A percentile compares a stretch with the other conserved stretches of the same genome.
Conservation (phyloP, 1,140 invertebrate genomes). For the Ceratosolen fusciceps region DNA sequence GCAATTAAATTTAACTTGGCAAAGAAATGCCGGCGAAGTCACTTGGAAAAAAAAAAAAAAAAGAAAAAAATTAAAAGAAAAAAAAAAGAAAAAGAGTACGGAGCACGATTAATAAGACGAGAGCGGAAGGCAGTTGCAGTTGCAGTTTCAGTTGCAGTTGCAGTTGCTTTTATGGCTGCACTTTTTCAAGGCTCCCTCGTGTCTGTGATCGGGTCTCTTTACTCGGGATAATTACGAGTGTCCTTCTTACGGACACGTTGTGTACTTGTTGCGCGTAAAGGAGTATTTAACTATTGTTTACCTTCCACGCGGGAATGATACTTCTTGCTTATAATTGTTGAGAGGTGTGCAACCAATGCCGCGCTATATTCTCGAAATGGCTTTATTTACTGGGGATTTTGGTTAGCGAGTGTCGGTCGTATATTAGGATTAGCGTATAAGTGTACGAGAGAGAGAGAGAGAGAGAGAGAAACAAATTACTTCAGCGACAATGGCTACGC, state of each 20-base stretch:
- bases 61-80: neutral
- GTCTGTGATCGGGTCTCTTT: slow-evolving; percentile 14
- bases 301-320: slow-evolving; percentile 12
- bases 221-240: slow-evolving; percentile 35
- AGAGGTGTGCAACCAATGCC: neutral
- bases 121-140: neutral
- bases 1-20: neutral
- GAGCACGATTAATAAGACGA: neutral
- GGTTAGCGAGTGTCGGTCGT: neutral
- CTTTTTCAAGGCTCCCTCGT: slow-evolving; percentile 21
- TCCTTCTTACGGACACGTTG: slow-evolving; percentile 22
- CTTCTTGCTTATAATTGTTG: neutral
- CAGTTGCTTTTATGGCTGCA: neutral
- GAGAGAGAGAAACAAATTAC: neutral
- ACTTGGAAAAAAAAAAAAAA: neutral
- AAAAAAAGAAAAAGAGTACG: neutral
- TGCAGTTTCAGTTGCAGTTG: neutral
- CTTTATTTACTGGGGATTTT: neutral
- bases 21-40: neutral
- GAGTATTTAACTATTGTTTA: slow-evolving; percentile 30
- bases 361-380: neutral
- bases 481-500: neutral
- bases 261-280: slow-evolving; percentile 10
- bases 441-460: neutral
- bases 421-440: neutral